These are phyloP conservation scores for Clitarchus hookeri DNA, from an alignment of 2,888 invertebrate genomes.

Conservation along the genomic window DNA sequence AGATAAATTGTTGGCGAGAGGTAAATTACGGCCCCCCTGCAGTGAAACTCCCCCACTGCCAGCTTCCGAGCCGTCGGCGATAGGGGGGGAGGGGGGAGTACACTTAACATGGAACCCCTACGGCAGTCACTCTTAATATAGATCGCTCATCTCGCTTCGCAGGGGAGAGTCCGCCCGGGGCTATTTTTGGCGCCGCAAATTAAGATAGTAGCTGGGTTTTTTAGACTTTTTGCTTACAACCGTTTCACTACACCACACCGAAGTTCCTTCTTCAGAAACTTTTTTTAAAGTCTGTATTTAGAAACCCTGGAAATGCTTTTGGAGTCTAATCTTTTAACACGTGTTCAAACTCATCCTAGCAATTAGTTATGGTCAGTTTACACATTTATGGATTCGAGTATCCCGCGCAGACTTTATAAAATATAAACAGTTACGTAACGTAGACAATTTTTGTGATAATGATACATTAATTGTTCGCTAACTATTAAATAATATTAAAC, in stretches of 20 bases:
- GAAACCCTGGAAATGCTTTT: too few species aligned
- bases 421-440: too few species aligned
- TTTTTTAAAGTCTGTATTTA: too few species aligned
- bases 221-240: background rate
- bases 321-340: too few species aligned
- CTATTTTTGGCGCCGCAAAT: background rate
- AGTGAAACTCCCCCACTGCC: background rate
- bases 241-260: background rate
- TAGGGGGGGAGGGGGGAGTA: background rate
- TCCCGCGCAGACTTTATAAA: too few species aligned
- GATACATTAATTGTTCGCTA: too few species aligned
- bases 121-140: background rate
- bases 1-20: background rate
- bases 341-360: too few species aligned
- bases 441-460: too few species aligned
- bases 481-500: too few species aligned
- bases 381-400: too few species aligned
- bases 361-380: too few species aligned
- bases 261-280: background rate
- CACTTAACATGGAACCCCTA: background rate
- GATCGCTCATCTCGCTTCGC: background rate
- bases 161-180: background rate
- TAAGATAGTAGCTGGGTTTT: background rate
- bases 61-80: background rate
- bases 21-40: background rate